Conservation (phyloP, 1,140 invertebrate species). For the Oedothorax gibbosus region DNA sequence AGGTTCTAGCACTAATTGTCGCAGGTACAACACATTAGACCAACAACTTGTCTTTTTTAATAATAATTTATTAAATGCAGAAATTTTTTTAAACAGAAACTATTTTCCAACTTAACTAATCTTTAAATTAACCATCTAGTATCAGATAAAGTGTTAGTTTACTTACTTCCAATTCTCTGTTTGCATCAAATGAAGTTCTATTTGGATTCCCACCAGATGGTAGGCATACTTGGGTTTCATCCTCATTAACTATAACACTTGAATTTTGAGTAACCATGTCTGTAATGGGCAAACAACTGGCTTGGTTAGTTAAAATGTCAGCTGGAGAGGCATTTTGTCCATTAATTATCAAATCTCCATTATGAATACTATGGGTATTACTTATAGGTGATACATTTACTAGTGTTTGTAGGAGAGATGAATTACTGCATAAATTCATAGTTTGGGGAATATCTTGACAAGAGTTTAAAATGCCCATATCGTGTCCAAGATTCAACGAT, state of each 20-base stretch:
- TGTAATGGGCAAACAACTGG: conserved; percentile 4
- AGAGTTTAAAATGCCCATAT: conserved; percentile 38
- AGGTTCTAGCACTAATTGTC: too few relatives aligned
- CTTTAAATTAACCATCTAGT: too few relatives aligned
- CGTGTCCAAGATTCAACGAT: conserved; percentile 8
- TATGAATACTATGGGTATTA: conserved; percentile 6
- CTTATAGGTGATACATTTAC: background rate
- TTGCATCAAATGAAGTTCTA: background rate
- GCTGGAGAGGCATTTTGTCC: background rate
- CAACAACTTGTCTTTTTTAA: too few relatives aligned
- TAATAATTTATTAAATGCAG: too few relatives aligned
- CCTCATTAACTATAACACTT: background rate
- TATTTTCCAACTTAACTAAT: too few relatives aligned
- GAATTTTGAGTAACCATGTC: conserved; percentile 8
- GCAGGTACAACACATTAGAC: too few relatives aligned
- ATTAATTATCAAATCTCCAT: conserved; percentile 16
- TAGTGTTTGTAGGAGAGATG: background rate
- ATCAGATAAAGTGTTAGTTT: too few relatives aligned
- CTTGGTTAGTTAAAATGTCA: background rate
- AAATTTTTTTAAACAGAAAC: too few relatives aligned
- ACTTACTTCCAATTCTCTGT: conserved; percentile 26
- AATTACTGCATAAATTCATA: background rate
- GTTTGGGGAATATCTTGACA: conserved; percentile 19
- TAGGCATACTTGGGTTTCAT: conserved; percentile 11
- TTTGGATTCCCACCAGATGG: background rate